These are phyloP conservation scores for Chelidonichthys spinosus DNA, from an alignment of 2,797 vertebrate species.

Conservation along the genomic window DNA sequence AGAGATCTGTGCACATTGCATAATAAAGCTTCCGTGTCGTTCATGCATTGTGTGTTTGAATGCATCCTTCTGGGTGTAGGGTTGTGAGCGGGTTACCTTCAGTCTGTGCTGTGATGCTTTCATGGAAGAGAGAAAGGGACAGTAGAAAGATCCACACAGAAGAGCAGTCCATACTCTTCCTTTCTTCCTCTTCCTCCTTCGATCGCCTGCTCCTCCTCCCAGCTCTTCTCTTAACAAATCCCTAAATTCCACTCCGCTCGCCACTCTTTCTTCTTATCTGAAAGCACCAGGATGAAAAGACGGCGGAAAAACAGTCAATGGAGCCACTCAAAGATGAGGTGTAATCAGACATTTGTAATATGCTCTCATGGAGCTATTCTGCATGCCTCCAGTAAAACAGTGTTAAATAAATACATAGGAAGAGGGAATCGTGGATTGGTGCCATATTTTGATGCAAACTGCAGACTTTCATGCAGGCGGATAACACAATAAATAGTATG, in stretches of 20 bases:
- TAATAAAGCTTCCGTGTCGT: too few species aligned
- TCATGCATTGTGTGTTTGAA: not conserved
- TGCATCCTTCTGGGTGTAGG: not conserved
- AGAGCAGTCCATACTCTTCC: constrained; percentile 75
- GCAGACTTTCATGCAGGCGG: not conserved
- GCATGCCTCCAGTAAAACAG: constrained; percentile 4
- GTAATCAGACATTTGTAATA: constrained; percentile 46
- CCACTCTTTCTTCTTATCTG: constrained; percentile 73
- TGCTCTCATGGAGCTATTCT: constrained; percentile 20
- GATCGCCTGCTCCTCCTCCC: constrained; percentile 52
- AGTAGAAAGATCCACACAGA: constrained; percentile 79
- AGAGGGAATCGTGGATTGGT: not conserved
- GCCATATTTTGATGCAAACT: fast-evolving
- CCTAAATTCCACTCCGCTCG: constrained; percentile 64
- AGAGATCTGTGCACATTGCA: constrained; percentile 38
- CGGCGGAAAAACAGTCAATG: constrained; percentile 41
- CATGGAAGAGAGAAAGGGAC: constrained; percentile 74
- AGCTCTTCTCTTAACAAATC: constrained; percentile 44
- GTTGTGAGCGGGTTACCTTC: constrained; percentile 77
- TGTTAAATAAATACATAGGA: not conserved
- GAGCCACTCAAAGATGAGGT: constrained; percentile 52
- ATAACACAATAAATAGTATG: not conserved
- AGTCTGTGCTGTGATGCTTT: constrained; percentile 71
- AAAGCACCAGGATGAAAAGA: constrained; percentile 56
- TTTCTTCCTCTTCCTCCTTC: constrained; percentile 60